A percentile compares a stretch with the other conserved stretches of the same genome.
Evolutionary conservation across 2,113 vertebrate species (phyloP).

Genomic region (Cettia cetti): DNA sequence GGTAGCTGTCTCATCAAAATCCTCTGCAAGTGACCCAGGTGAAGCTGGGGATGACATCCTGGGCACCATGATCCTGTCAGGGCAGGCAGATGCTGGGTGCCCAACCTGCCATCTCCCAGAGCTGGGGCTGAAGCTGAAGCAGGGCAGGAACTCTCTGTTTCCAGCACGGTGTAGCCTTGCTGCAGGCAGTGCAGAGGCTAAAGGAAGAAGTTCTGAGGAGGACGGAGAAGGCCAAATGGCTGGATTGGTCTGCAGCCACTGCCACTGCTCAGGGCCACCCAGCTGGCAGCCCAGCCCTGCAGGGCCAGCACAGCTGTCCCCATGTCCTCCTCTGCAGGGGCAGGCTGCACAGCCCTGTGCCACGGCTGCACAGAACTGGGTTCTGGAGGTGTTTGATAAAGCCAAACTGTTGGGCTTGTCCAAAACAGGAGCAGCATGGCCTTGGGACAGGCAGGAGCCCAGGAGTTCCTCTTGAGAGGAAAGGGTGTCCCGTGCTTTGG

Average conservation of each 20-base stretch:
- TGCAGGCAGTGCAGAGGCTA: not conserved
- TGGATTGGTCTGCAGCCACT: not conserved
- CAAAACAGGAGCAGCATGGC: not conserved
- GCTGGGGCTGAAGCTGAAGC: not conserved
- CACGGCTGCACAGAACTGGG: not conserved
- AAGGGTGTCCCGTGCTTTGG: not conserved
- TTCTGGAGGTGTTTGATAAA: not conserved
- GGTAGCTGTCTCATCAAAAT: not conserved
- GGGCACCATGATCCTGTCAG: rapidly evolving
- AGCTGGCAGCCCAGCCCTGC: not conserved
- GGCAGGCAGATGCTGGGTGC: not conserved
- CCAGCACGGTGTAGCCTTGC: not conserved
- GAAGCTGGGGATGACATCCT: not conserved
- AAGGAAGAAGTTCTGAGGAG: not conserved
- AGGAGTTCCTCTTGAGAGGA: not conserved
- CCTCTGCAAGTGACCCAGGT: not conserved
- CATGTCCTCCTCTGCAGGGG: rapidly evolving
- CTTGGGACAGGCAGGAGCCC: not conserved
- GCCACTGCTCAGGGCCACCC: not conserved
- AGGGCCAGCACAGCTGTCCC: rapidly evolving
- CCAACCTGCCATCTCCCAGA: not conserved
- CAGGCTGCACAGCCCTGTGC: rapidly evolving
- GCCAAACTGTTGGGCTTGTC: not conserved
- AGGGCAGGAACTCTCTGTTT: not conserved
- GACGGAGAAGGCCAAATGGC: not conserved